Conservation (phyloP, 2,797 vertebrate species). For the Ispidina lecontei region DNA sequence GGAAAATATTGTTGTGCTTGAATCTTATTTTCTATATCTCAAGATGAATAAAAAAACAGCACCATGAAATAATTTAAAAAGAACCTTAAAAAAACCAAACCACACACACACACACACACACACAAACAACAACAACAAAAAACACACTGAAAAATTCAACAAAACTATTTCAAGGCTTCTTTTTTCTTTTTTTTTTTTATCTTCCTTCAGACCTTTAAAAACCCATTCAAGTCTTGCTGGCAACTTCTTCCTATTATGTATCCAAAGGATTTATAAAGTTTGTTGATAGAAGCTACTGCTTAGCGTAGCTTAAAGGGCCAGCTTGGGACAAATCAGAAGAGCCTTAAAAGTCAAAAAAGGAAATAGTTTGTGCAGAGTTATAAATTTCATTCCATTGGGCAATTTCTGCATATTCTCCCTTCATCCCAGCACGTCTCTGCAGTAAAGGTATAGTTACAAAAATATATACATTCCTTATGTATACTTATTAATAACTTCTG, state of each 20-base stretch:
- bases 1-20: accelerated
- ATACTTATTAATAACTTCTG: not conserved
- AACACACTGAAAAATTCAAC: no score
- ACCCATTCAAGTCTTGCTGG: not conserved
- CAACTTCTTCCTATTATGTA: not conserved
- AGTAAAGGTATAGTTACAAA: not conserved
- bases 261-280: not conserved
- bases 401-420: not conserved
- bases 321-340: not conserved
- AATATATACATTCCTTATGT: not conserved
- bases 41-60: not conserved
- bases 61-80: not conserved
- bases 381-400: not conserved
- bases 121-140: not conserved
- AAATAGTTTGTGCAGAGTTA: not conserved
- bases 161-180: not conserved
- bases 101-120: no score
- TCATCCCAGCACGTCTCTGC: not conserved
- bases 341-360: not conserved
- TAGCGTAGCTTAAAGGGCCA: not conserved
- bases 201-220: not conserved
- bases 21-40: not conserved
- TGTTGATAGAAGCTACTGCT: not conserved
- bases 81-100: not conserved
- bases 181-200: not conserved